Evolutionary conservation across 2,113 vertebrate genomes (phyloP), one percentile per base, ranked within the genome.

Genomic region (Gavia stellata): DNA sequence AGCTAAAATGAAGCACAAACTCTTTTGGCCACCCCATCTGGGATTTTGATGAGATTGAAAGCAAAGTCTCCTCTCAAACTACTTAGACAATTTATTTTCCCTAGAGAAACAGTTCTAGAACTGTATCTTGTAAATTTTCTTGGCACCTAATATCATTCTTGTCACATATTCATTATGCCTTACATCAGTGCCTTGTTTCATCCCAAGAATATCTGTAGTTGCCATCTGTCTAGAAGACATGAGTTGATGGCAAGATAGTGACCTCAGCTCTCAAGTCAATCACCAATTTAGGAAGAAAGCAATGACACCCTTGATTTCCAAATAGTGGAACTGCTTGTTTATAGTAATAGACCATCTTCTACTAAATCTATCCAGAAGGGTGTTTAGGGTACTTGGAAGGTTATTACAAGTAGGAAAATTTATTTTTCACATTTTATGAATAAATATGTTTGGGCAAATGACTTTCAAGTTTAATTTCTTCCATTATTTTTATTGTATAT

Each of bases 121-220:
- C 23, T 58, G 3, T 50, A 38, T 71, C 42, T 73, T 83, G 52
- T 84, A 68, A 95, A 86, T 94, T 94, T 88, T 77, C 38, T 93
- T 96, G 90, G 77, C 83, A 94, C 9, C 17, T 25, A 19, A 31
- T 68, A 53, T 75, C 40, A 86, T 61, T 81, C 56, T 90, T 94
- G 72, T 94, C 92, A 85, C 40, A 79, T 81, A 72, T 50, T 84
- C 77, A 89, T 94, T 95, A 80, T 25, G 61, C 28, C 91, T 95
- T 93, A 71, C 61, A 94, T 94, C 91, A 84, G 59, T 84, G 53
- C 49, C 82, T 96, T 95, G 61, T 91, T 95, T 91, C 59, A 89
- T 61, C 88, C 61, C 86, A 85, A 68, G 81, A 94, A 75, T 95
- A 88, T 92, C 61, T 87, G 61, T 56, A 78, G 45, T 56, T 91